Evolutionary conservation across 2,113 vertebrate genomes (phyloP).

Genomic region (Grantiella picta): DNA sequence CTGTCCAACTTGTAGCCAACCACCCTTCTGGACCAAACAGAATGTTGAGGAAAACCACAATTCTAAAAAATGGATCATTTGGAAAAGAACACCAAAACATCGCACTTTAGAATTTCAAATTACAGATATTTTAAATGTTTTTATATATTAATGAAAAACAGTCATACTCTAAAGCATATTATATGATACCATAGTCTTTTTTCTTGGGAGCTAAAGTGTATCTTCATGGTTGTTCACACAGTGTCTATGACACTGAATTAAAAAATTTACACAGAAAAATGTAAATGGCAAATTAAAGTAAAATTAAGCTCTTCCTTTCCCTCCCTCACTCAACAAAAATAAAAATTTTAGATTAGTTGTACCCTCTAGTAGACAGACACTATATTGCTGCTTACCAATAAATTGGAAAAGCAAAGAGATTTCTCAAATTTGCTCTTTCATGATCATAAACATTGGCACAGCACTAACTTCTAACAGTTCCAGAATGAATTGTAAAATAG

Average conservation of each 20-base stretch:
- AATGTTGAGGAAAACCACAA: background rate
- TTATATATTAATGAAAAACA: background rate
- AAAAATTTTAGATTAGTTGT: background rate
- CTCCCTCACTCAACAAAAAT: background rate
- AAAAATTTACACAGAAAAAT: background rate
- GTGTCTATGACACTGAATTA: background rate
- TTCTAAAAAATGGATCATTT: background rate
- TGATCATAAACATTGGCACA: constrained; percentile 75
- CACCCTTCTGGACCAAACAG: background rate
- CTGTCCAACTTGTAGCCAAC: background rate
- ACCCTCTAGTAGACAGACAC: background rate
- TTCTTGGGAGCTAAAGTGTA: background rate
- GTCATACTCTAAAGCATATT: background rate
- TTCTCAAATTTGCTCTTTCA: constrained; percentile 27
- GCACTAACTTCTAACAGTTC: constrained; percentile 80
- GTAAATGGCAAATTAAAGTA: background rate
- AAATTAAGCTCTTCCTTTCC: constrained; percentile 9
- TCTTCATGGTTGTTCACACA: background rate
- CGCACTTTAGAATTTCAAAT: background rate
- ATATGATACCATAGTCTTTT: background rate
- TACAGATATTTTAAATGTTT: background rate
- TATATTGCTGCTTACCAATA: background rate
- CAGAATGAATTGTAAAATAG: constrained; percentile 74
- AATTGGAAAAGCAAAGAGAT: background rate
- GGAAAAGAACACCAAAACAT: background rate